These are phyloP conservation scores for Cheilosia vernalis DNA, from an alignment of 2,888 invertebrate species.

Conservation along the genomic window DNA sequence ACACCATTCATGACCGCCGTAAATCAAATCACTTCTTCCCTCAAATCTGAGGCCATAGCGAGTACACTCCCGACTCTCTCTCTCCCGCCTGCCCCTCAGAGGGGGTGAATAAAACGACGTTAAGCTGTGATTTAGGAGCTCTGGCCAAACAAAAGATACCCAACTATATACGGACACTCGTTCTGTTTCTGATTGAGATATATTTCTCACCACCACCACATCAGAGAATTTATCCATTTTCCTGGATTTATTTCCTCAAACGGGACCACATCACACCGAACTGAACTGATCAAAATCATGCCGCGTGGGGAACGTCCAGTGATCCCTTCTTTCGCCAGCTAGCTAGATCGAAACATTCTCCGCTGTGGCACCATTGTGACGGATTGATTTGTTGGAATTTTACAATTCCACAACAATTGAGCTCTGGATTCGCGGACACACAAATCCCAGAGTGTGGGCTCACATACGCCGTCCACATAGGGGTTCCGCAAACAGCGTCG, in stretches of 20 bases:
- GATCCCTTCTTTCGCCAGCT: conserved; percentile 16
- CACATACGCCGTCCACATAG: conserved; percentile 49
- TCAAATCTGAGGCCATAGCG: conserved; percentile 41
- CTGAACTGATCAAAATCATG: conserved; percentile 27
- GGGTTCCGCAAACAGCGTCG: conserved; percentile 54
- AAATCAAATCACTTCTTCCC: conserved; percentile 55
- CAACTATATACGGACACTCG: not conserved
- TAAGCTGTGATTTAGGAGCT: conserved; percentile 63
- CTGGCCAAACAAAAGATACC: conserved; percentile 62
- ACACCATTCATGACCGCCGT: conserved; percentile 63
- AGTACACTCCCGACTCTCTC: conserved; percentile 21
- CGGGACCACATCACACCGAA: conserved; percentile 44
- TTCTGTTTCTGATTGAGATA: conserved; percentile 61
- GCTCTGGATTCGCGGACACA: conserved; percentile 61
- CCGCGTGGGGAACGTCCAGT: conserved; percentile 47
- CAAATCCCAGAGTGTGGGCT: conserved; percentile 56
- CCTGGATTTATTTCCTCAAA: conserved; percentile 40
- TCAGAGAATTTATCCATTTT: conserved; percentile 31
- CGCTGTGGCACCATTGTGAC: conserved; percentile 59
- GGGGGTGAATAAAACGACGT: conserved; percentile 33
- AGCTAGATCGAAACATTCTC: conserved; percentile 54
- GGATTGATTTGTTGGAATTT: conserved; percentile 75
- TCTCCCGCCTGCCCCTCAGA: not conserved
- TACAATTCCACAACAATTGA: conserved; percentile 68
- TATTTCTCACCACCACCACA: conserved; percentile 40